Base-by-base conservation (phyloP, 2,113 vertebrate genomes). In the Tapirus terrestris region DNA sequence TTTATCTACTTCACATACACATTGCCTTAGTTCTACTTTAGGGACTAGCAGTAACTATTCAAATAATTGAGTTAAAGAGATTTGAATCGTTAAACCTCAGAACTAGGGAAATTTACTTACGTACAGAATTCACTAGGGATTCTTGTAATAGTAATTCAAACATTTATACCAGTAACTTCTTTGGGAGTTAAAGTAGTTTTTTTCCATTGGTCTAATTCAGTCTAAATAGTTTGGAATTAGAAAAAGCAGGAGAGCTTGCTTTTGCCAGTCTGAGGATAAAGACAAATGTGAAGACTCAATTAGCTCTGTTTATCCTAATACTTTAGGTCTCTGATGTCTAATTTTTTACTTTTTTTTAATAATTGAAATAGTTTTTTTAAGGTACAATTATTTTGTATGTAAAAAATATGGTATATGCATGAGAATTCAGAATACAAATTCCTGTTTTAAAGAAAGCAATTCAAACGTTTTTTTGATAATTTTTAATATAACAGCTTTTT, bases 11-110 rank as follows among this genome's bases (percentile, higher is more conserved):
- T 73, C 36, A 88, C 45, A 68, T 73, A 72, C 60, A 31, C 6
- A 89, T 92, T 89, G 77, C 13, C n/a, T 94, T 89, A 94, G 73
- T 95, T 95, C 8, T 96, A 48, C 14, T 93, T 88, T 75, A 85
- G 63, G 65, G 36, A 86, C 8, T 96, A 73, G 65, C 39, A 9
- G 43, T 90, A 90, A 80, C 93, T 93, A 85, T 53, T 68, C 67
- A 93, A 76, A 85, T 86, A 92, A 67, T 81, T 96, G 60, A 93
- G 51, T 90, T 80, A 60, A 85, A 96, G 82, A 83, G 17, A 80
- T 89, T 56, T 92, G 53, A 90, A 73, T 88, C 90, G 89, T 89
- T 63, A 81, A 9, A 91, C n/a, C 48, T 91, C 63, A 91, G 36
- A 95, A 91, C 21, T 83, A 61, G 17, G 18, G 48, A 91, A 67